Base-by-base conservation (phyloP, 2,888 invertebrate species). In the Resseliella maxima region DNA sequence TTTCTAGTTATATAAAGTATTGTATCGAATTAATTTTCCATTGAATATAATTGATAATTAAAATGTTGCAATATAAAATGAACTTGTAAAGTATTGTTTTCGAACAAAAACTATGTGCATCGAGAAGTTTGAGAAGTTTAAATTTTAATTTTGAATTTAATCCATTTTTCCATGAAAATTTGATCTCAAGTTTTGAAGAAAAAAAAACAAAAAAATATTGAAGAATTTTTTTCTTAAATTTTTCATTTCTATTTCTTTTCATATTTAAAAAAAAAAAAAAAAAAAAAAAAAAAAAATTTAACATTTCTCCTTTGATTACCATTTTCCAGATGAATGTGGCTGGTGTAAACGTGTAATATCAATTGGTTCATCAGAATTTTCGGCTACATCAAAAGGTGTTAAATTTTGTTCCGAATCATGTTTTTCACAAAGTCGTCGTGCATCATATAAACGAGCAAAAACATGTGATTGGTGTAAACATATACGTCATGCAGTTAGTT, bases 401-500 rank as follows among this genome's bases (percentile, higher is more conserved):
- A 90, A 89, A 18, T 91, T 91, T 95, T 98, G 97, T 90, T 97
- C 97, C 0, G 97, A 98, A 91, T 93, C 96, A 59, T 98, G 97
- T 90, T 97, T 97, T 91, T 95, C 96, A 18, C 97, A 97, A 89
- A 97, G 97, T 64, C 93, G 97, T 81, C 93, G 97, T 35, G 97
- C 97, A 0, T 96, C 95, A 88, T 97, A 97, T 91, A 97, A 97
- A 91, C 94, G 96, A 88, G 96, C 96, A 88, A 96, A 96, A 92
- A 96, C 97, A 3, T 98, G 98, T 90, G 97, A 98, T 90, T 98
- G 97, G 97, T 98, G 97, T 91, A 93, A 96, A 87, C 97, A 97
- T 89, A 95, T 97, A 5, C 92, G 97, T 41, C 97, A 97, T 89
- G 97, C 97, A 0, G 96, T 97, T 86, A 97, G 96, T 88, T 97